Conservation (phyloP, 2,113 vertebrate species). For the Thomomys bottae region DNA sequence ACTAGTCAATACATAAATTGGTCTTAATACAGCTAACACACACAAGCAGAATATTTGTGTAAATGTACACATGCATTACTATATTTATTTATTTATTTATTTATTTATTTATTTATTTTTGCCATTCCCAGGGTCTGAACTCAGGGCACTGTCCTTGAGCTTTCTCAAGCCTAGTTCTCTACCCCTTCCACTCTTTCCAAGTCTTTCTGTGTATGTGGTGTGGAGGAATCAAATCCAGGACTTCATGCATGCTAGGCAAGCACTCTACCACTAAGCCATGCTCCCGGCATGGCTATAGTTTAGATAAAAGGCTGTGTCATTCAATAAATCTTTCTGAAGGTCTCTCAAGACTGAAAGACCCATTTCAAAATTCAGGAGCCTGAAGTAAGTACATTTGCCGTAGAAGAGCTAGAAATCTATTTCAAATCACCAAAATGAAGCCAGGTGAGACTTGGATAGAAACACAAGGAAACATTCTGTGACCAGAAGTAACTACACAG, state of each 20-base stretch:
- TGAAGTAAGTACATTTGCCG: slow-evolving; percentile 21
- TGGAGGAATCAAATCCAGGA: too few relatives aligned
- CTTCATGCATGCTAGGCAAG: too few relatives aligned
- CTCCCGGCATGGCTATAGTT: neutral
- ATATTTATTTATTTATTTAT: too few relatives aligned
- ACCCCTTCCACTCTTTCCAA: too few relatives aligned
- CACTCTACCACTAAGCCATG: too few relatives aligned
- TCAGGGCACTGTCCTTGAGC: too few relatives aligned
- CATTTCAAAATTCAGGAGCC: slow-evolving; percentile 23
- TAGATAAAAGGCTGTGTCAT: neutral
- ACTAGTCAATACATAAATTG: neutral
- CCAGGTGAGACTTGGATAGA: neutral
- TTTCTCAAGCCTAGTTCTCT: too few relatives aligned
- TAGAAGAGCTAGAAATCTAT: neutral
- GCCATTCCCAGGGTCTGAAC: too few relatives aligned
- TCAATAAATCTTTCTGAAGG: neutral
- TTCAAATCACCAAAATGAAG: slow-evolving; percentile 15
- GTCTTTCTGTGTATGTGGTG: too few relatives aligned
- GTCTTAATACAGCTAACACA: neutral
- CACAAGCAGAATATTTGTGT: too few relatives aligned
- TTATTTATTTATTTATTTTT: too few relatives aligned
- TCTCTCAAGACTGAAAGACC: neutral
- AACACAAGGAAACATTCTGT: neutral
- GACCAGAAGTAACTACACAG: neutral
- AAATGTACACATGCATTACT: neutral